Evolutionary conservation across 2,797 vertebrate species (phyloP).

Genomic region (Loriculus beryllinus): DNA sequence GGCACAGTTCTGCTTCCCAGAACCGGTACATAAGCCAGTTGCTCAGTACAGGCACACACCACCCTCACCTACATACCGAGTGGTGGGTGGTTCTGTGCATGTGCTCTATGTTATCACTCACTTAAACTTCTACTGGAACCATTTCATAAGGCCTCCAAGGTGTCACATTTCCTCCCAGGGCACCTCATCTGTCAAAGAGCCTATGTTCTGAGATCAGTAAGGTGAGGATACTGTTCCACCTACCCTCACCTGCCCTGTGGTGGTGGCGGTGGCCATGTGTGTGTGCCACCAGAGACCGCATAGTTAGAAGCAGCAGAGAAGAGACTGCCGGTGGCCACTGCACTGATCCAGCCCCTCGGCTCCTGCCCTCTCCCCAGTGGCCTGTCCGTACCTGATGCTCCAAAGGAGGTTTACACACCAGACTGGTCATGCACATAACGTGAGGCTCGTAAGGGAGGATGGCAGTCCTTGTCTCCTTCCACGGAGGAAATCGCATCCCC

Average conservation of each 20-base stretch:
- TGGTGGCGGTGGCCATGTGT: not conserved
- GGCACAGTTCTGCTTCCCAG: not conserved
- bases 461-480: not conserved
- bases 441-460: not conserved
- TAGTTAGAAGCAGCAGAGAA: not conserved
- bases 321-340: not conserved
- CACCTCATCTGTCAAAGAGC: not conserved
- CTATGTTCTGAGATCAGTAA: not conserved
- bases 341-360: not conserved
- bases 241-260: not conserved
- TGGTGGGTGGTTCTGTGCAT: not conserved
- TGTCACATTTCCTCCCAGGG: conserved; percentile 11
- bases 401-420: not conserved
- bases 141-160: conserved; percentile 5
- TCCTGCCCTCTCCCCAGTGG: not conserved
- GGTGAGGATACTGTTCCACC: not conserved
- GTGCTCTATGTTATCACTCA: not conserved
- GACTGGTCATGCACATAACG: not conserved
- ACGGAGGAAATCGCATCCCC: conserved; percentile 4
- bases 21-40: not conserved
- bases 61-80: not conserved
- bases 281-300: not conserved
- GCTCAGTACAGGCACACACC: not conserved
- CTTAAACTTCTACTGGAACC: conserved; percentile 32
- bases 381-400: not conserved